These are phyloP conservation scores for Phaetusa simplex DNA, from an alignment of 2,113 vertebrate genomes.

Conservation along the genomic window DNA sequence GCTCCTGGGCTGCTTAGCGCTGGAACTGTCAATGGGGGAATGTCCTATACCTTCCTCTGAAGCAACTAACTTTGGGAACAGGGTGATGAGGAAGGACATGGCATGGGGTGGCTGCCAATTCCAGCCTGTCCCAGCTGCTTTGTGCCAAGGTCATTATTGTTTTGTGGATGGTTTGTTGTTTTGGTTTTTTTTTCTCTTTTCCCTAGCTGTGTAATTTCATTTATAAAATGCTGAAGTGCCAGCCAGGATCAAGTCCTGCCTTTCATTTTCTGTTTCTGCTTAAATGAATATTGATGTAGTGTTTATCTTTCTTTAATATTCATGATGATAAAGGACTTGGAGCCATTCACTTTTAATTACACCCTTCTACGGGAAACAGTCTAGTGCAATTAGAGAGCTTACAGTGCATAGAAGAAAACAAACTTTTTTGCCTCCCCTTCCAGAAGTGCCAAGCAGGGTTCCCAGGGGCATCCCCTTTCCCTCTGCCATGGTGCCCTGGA, in stretches of 20 bases:
- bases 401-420: conserved; percentile 12
- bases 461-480: not conserved
- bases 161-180: not conserved
- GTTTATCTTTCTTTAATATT: conserved; percentile 79
- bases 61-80: not conserved
- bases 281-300: conserved; percentile 73
- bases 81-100: not conserved
- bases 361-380: conserved; percentile 60
- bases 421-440: not conserved
- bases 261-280: conserved; percentile 60
- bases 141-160: not conserved
- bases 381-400: conserved; percentile 67
- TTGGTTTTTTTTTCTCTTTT: not conserved
- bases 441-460: not conserved
- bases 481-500: not conserved
- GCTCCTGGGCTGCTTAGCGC: not conserved
- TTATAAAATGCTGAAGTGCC: conserved; percentile 16
- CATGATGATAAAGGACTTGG: conserved; percentile 66
- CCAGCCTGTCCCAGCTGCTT: not conserved
- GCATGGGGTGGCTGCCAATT: not conserved
- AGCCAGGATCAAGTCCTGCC: conserved; percentile 25
- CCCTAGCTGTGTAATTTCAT: not conserved
- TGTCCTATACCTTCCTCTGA: not conserved
- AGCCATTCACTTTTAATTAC: conserved; percentile 76
- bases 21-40: not conserved